Conservation (phyloP, 2,888 invertebrate genomes). For the Epinotia nisella region DNA sequence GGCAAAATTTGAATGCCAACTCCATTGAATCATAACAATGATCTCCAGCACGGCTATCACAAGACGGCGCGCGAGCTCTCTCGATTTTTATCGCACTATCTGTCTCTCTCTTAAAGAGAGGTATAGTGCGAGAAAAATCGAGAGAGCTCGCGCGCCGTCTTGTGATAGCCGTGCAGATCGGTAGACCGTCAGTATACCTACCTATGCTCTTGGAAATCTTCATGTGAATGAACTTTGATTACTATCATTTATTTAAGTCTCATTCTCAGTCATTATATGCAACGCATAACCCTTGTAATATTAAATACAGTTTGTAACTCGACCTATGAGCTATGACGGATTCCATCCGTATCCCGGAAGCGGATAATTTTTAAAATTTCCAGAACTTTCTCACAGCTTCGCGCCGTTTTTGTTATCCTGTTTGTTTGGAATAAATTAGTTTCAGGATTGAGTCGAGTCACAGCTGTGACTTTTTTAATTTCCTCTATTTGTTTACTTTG, state of each 20-base stretch:
- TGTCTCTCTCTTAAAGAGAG: too few species aligned
- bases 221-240: background rate
- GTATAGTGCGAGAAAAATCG: too few species aligned
- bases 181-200: background rate
- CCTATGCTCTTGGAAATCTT: background rate
- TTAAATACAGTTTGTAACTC: conserved; percentile 55
- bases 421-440: conserved; percentile 67
- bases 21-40: background rate
- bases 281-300: conserved; percentile 45
- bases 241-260: too few species aligned
- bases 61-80: too few species aligned
- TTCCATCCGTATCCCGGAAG: conserved; percentile 63
- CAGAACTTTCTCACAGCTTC: conserved; percentile 65
- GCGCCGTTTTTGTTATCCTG: conserved; percentile 69
- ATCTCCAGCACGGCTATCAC: too few species aligned
- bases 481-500: conserved; percentile 57
- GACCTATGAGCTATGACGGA: conserved; percentile 63
- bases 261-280: background rate
- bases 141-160: too few species aligned
- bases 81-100: too few species aligned
- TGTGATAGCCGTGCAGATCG: too few species aligned
- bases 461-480: conserved; percentile 74
- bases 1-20: background rate
- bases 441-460: conserved; percentile 50
- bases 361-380: conserved; percentile 57